Base-by-base conservation (phyloP, 2,888 invertebrate genomes). In the Serrognathus titanus region DNA sequence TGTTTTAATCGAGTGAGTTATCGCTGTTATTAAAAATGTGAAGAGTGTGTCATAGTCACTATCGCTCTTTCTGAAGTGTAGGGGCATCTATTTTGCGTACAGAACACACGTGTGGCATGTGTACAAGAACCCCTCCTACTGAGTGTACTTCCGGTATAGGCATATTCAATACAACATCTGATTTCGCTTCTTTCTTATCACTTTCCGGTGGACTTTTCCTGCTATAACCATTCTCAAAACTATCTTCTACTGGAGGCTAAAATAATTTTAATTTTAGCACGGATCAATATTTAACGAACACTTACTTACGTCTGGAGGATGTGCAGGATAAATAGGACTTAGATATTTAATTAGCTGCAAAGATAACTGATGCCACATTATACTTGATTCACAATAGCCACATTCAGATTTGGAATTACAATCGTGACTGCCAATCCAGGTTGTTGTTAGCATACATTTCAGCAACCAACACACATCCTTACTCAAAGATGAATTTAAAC, bases 281-380 rank as follows among this genome's bases (percentile, higher is more conserved):
- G 7, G 24, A 31, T 48, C 7, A 24, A 48, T 10, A 35, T 16
- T 12, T 37, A 35, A 10, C 35, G 2, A 5, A 12, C 11, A 49
- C 83, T 82, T 80, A 49, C 83, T 82, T 80, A 91, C 90, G 78
- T 90, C 90, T 36, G 90, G 87, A 57, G 89, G 88, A 66, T 87
- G 83, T 38, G 87, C 85, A 11, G 88, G 87, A 73, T 85, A 82
- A 65, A 86, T 83, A 1, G 92, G 92, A 51, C 87, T 88, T 71
- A 94, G 83, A 66, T 90, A 91, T 61, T 89, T 86, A 31, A 94
- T 85, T 37, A 94, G 79, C 66, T 89, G 85, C 51, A 92, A 83
- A 9, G 91, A 89, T 37, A 97, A 79, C 76, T 96, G 97, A 78
- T 97, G 95, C 91, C 97, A 97, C 79, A 96, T 89, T 36, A 95